Conservation (phyloP, 1,140 invertebrate genomes). For the Tyrophagus putrescentiae region DNA sequence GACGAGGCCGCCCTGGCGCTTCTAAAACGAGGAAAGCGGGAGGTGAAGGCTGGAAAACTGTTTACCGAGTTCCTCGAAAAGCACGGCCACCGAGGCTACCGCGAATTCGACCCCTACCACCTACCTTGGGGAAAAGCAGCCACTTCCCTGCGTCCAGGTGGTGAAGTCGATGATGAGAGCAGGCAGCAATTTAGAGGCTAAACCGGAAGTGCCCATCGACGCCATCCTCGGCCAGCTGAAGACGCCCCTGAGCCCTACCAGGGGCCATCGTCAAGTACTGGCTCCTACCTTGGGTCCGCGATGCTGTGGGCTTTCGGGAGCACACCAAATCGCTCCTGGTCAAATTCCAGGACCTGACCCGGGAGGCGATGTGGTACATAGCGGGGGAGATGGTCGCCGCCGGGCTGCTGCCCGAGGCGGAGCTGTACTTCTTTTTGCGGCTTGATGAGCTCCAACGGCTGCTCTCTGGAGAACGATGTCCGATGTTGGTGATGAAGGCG, state of each 20-base stretch:
- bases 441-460: conserved; percentile 43
- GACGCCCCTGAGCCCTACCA: background rate
- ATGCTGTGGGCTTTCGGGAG: conserved; percentile 39
- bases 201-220: conserved; percentile 15
- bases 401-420: conserved; percentile 46
- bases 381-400: conserved; percentile 43
- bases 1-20: conserved; percentile 1
- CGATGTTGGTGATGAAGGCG: conserved; percentile 48
- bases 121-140: conserved; percentile 51
- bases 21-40: background rate
- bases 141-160: conserved; percentile 43
- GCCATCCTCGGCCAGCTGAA: conserved; percentile 19
- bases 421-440: conserved; percentile 54
- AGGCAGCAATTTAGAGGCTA: background rate
- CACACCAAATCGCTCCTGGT: conserved; percentile 26
- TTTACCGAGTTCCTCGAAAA: conserved; percentile 47
- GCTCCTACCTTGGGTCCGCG: conserved; percentile 43
- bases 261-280: conserved; percentile 33
- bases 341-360: conserved; percentile 42
- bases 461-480: conserved; percentile 41
- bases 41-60: background rate
- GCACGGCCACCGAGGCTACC: conserved; percentile 55
- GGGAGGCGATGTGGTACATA: conserved; percentile 44
- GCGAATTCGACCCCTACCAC: conserved; percentile 53
- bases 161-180: conserved; percentile 34